These are phyloP conservation scores for Brachyrhaphis roseni DNA, from an alignment of 2,797 vertebrate species.

Conservation along the genomic window DNA sequence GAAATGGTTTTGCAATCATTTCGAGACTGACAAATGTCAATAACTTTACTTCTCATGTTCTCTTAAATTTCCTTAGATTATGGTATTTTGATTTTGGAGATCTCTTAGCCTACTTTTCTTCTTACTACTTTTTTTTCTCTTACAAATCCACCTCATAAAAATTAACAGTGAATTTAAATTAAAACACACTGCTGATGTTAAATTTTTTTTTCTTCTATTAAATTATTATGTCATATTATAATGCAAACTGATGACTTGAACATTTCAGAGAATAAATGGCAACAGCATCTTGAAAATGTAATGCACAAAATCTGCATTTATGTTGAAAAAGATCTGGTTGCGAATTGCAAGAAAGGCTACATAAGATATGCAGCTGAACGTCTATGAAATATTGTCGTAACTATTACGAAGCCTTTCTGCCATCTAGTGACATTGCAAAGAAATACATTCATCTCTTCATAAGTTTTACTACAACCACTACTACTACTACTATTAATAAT, in stretches of 20 bases:
- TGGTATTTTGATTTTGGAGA: no score
- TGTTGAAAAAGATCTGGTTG: neutral
- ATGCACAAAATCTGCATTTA: neutral
- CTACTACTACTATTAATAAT: no score
- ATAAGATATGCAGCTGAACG: neutral
- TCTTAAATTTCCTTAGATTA: no score
- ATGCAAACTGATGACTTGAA: no score
- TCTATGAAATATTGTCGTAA: neutral
- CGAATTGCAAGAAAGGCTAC: neutral
- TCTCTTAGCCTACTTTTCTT: no score
- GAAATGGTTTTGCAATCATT: no score
- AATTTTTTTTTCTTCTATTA: neutral
- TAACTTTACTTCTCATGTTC: no score
- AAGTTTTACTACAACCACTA: neutral
- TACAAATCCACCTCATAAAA: neutral
- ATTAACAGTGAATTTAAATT: neutral
- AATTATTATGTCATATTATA: neutral
- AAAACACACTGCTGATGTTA: neutral
- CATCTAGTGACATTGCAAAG: constrained; percentile 40
- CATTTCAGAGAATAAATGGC: no score
- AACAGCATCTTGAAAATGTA: neutral
- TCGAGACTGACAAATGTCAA: no score
- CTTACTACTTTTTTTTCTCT: neutral
- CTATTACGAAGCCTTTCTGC: constrained; percentile 19
- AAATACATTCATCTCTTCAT: constrained; percentile 17